A percentile compares a stretch with the other conserved stretches of the same genome.
Evolutionary conservation across 2,888 invertebrate species (phyloP).

Genomic region (Acholoe squamosa): DNA sequence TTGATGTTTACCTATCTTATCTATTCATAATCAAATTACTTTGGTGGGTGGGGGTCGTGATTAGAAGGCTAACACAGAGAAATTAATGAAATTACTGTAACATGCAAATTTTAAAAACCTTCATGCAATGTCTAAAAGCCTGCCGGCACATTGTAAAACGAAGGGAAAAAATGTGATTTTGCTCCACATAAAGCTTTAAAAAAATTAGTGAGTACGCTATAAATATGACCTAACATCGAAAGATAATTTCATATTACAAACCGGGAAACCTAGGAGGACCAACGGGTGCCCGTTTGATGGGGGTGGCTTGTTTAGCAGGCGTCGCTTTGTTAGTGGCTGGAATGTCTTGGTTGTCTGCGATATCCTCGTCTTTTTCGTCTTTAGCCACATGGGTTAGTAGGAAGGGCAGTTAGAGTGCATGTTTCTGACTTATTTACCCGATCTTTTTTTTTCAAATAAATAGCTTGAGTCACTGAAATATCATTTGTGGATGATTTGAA

Average conservation of each 20-base stretch:
- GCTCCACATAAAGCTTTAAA: neutral
- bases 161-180: neutral
- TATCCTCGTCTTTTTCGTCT: neutral
- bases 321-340: neutral
- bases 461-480: no score
- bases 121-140: neutral
- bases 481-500: no score
- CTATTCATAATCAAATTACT: no score
- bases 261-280: constrained; percentile 46
- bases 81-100: no score
- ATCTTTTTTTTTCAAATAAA: no score
- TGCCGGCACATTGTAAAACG: neutral
- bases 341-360: neutral
- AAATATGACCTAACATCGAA: no score
- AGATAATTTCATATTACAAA: constrained; percentile 27
- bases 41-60: no score
- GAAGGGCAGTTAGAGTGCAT: constrained; percentile 3
- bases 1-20: no score
- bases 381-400: neutral
- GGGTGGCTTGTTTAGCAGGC: constrained; percentile 3
- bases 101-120: neutral
- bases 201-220: neutral
- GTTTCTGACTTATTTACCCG: neutral
- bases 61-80: no score
- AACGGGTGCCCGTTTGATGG: constrained; percentile 15